Evolutionary conservation across 2,113 vertebrate genomes (phyloP), one percentile per base, ranked within the genome.

Genomic region (Tyrannus savana): DNA sequence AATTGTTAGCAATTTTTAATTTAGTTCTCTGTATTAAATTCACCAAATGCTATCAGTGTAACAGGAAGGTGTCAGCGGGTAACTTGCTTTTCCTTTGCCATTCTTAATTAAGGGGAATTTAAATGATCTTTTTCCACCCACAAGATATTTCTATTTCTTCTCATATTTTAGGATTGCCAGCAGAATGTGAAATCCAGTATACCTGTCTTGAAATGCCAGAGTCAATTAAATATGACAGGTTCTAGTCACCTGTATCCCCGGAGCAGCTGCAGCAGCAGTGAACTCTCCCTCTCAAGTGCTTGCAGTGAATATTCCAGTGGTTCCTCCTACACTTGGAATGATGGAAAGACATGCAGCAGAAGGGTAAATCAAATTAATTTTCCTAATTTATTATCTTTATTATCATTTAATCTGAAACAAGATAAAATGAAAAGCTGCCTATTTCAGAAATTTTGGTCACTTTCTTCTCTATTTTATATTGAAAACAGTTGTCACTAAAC

Each of bases 241-340:
- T 96, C 98, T 3, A 94, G 96, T 27, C 97, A 93, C 16, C 91
- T 98, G 10, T 99, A 98, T 96, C 98, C 98, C 47, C 98, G 98
- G 92, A 99, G 99, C 98, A 99, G 98, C 97, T 98, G 99, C 92
- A 99, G 99, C 67, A 99, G 98, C 95, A 99, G 99, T 47, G 99
- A 99, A 89, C 93, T 99, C 39, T 99, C 99, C 41, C 98, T 99
- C 85, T 99, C 99, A 6, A 99, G 99, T 59, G 98, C 98, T 50
- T 99, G 99, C 98, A 99, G 99, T 15, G 99, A 99, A 96, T 98
- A 98, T 97, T 99, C 99, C 98, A 99, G 99, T 10, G 97, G 99
- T 94, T 99, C 99, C 25, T 99, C 99, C 33, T 98, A 97, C 94
- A 99, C 99, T 14, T 99, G 99, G 98, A 99, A 98, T 52, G 98